These are phyloP conservation scores for Diarsia rubi DNA, from an alignment of 2,888 invertebrate genomes.

Conservation along the genomic window DNA sequence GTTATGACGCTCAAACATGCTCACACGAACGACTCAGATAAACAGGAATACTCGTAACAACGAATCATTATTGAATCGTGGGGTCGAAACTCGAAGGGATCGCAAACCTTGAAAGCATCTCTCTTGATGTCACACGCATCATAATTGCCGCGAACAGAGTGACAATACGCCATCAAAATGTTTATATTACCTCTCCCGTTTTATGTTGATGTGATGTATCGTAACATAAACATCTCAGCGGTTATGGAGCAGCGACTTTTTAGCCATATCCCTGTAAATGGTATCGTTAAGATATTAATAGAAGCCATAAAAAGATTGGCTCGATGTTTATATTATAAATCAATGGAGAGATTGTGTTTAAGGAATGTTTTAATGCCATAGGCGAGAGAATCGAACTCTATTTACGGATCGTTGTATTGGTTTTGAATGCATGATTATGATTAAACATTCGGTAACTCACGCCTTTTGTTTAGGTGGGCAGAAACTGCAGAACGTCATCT, in stretches of 20 bases:
- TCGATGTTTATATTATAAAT: constrained; percentile 61
- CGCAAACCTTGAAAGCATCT: constrained; percentile 51
- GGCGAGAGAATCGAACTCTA: constrained; percentile 18
- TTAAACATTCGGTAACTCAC: background rate
- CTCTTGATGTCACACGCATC: constrained; percentile 57
- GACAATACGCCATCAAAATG: constrained; percentile 69
- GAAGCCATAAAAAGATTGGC: constrained; percentile 59
- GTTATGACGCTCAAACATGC: constrained; percentile 65
- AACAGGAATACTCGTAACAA: constrained; percentile 74
- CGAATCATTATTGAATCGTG: constrained; percentile 84
- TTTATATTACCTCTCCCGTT: constrained; percentile 65
- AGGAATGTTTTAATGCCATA: constrained; percentile 44
- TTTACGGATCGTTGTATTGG: constrained; percentile 15
- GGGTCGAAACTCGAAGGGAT: constrained; percentile 71
- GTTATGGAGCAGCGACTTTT: constrained; percentile 59
- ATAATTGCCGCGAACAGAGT: constrained; percentile 72
- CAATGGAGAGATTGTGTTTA: constrained; percentile 53
- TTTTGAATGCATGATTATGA: constrained; percentile 8
- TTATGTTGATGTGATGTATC: constrained; percentile 69
- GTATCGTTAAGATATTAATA: constrained; percentile 66
- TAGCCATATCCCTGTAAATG: constrained; percentile 53
- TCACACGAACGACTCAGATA: constrained; percentile 68
- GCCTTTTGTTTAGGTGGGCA: background rate
- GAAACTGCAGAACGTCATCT: background rate
- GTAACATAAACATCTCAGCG: constrained; percentile 62